Evolutionary conservation across 92 coral and sea anemone species (phyloP).

Genomic region (Umimayanthus kanabou): DNA sequence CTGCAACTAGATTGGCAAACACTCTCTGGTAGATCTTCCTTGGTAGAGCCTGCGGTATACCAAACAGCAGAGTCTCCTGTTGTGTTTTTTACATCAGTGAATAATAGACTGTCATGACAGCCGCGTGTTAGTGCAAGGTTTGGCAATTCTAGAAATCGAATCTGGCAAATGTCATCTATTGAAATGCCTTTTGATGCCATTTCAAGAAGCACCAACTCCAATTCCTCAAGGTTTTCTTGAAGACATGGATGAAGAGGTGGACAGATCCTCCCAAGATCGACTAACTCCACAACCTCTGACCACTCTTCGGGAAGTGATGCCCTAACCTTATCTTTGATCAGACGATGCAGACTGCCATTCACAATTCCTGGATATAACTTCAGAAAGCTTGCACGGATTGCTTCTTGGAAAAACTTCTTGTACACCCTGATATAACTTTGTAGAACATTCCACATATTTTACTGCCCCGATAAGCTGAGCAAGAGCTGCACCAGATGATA

Average conservation of each 20-base stretch:
- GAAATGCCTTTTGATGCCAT: not conserved
- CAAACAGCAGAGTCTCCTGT: not conserved
- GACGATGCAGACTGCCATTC: not conserved
- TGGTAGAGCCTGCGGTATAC: not conserved
- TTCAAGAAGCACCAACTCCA: not conserved
- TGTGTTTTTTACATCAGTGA: not conserved
- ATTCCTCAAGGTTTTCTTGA: not conserved
- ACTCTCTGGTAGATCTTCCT: not conserved
- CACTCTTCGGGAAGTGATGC: not conserved
- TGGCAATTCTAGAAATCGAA: not conserved
- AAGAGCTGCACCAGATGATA: slow-evolving; percentile 13
- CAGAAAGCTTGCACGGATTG: slow-evolving; percentile 18
- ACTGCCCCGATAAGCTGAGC: slow-evolving; percentile 34
- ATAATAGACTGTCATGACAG: not conserved
- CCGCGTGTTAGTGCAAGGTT: not conserved
- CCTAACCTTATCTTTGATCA: not conserved
- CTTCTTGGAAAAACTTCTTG: slow-evolving; percentile 39
- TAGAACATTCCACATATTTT: slow-evolving; percentile 41
- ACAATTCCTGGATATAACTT: not conserved
- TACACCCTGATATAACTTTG: not conserved
- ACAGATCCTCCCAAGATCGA: not conserved
- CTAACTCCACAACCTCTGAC: not conserved
- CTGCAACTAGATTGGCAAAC: not conserved
- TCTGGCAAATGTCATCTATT: not conserved
- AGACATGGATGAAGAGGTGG: not conserved